Evolutionary conservation across 2,797 vertebrate genomes (phyloP), one percentile per base, ranked within the genome.

Genomic region (Peromyscus attwateri): DNA sequence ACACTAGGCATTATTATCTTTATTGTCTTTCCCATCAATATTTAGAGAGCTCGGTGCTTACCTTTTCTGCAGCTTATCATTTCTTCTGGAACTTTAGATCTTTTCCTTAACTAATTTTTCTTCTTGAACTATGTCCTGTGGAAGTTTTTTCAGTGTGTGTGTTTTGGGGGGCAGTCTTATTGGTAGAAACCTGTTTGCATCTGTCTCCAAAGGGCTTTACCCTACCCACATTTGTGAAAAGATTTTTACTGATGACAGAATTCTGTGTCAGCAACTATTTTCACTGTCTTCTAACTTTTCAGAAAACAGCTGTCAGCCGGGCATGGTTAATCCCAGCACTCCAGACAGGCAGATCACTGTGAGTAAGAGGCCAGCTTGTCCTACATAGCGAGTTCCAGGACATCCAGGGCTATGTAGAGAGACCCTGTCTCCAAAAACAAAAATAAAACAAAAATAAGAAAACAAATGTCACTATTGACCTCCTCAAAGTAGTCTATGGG

Each of bases 11-110:
- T 70, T 71, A 52, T 25, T 71, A 52, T 25, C 37, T 81, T 79
- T 73, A 75, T 90, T 90, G 77, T 79, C 76, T 77, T 49, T 77
- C 21, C 46, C 14, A 71, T 55, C 55, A 82, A 23, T 60, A 62
- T 46, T 91, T 85, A 87, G 75, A 89, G 87, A 93, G 80, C 31
- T 37, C 49, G 37, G 70, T 6, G 16, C 84, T 89, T 37, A 64
- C 43, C 77, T 46, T 89, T 96, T 93, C 11, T 82, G 91, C 52
- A 14, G 79, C 16, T 89, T 23, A 68, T 96, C 87, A 68, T 75
- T 49, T 92, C 34, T 87, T 68, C 66, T 89, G 87, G 70, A 71
- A 94, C 57, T 71, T 95, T 68, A 90, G 70, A 43, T 14, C 49
- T 80, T 70, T 25, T n/a, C 62, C 91, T 77, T 52, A 82, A 43